These are phyloP conservation scores for Limnothrissa miodon DNA, from an alignment of 2,113 vertebrate species.

Conservation along the genomic window DNA sequence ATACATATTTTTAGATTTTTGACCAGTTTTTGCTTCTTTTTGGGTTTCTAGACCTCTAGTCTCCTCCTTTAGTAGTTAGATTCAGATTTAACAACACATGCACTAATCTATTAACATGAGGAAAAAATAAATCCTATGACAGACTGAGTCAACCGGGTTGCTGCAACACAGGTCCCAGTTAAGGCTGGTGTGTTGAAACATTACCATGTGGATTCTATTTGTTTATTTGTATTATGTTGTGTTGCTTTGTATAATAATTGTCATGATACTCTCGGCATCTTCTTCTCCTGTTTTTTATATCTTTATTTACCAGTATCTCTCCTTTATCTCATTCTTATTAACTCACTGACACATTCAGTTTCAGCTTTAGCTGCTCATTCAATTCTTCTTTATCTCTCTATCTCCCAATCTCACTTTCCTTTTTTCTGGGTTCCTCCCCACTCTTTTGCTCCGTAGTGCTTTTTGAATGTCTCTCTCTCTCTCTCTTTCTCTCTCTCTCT, in stretches of 20 bases:
- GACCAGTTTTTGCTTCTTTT: no score
- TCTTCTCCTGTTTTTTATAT: neutral
- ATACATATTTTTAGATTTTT: no score
- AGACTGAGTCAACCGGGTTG: neutral
- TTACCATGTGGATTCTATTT: neutral
- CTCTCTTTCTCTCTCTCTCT: neutral
- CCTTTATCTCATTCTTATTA: neutral
- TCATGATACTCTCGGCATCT: neutral
- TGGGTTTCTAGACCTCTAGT: neutral
- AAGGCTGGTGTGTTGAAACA: neutral
- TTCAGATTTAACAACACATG: neutral
- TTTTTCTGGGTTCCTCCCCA: constrained; percentile 24
- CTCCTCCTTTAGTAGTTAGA: neutral
- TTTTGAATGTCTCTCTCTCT: neutral
- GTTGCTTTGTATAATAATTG: neutral
- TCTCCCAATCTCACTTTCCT: neutral
- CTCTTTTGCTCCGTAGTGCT: neutral
- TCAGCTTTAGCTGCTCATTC: neutral
- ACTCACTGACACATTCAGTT: constrained; percentile 1
- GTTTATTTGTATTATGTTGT: neutral
- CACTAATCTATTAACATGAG: neutral
- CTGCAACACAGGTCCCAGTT: neutral
- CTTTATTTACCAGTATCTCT: neutral
- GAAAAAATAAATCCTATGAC: neutral
- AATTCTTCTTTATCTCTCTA: neutral